Base-by-base conservation (phyloP, 2,113 vertebrate genomes). In the Pycnonotus jocosus region DNA sequence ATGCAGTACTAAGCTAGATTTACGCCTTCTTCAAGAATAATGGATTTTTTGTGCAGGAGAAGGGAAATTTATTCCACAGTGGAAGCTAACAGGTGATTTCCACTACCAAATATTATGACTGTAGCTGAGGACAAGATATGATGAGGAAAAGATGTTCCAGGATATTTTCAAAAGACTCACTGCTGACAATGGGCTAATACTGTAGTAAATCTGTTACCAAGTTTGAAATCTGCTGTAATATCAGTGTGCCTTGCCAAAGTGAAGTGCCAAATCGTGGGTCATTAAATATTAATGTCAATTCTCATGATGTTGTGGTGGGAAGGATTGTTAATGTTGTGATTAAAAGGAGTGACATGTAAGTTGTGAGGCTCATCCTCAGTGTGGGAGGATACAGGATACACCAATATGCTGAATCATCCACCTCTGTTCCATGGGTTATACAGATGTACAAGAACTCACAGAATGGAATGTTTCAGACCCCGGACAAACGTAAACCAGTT, bases 1-100 rank as follows among this genome's bases (percentile, higher is more conserved):
- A 92, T 78, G 51, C 56, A 81, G 45, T 95, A 84, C 60, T 90
- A 68, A 71, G 28, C 37, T 88, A 88, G 53, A 81, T 93, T 95
- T 89, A 81, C 7, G 17, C 60, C 42, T 47, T 89, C 61, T 82
- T 85, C 81, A 72, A 79, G 69, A 95, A 61, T 35, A 93, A 83
- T 83, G 28, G 40, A 60, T 30, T 86, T 86, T 91, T 88, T 84
- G 47, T 78, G 47, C 74, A 81, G 44, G 30, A 91, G 33, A 11
- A 85, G 40, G 15, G 58, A 88, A 80, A 90, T 86, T 45, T 74
- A 51, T 90, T 91, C 42, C 58, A 31, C 30, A 89, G 33, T 18
- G 35, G 56, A 95, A 83, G 38, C 28, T 62, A 95, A 54, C 61
- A 69, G 30, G 47, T 92, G 69, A 50, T 88, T 77, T 95, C 35